These are phyloP conservation scores for Enteromius fasciolatus DNA, from an alignment of 2,797 vertebrate species.

Conservation along the genomic window DNA sequence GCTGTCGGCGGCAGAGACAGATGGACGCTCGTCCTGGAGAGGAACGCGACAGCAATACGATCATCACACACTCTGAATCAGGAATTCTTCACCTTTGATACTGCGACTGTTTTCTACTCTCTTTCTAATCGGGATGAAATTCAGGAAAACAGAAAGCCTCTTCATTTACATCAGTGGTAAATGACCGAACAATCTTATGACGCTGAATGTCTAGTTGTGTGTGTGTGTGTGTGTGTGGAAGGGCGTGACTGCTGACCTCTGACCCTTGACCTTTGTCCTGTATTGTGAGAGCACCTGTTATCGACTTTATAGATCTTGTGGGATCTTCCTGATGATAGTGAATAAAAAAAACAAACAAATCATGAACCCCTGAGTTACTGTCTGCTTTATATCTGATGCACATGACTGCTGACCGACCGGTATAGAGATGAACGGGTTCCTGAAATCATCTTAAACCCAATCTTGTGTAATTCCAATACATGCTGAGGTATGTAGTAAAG, in stretches of 20 bases:
- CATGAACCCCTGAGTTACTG: background rate
- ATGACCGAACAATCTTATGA: conserved; percentile 80
- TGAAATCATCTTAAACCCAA: background rate
- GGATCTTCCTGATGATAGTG: conserved; percentile 79
- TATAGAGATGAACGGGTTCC: too few relatives aligned
- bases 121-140: conserved; percentile 76
- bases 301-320: conserved; percentile 78
- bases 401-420: background rate
- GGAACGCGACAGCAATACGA: conserved; percentile 76
- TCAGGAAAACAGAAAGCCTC: conserved; percentile 51
- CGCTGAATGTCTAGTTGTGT: conserved; percentile 79
- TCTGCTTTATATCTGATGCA: background rate
- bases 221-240: conserved; percentile 9
- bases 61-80: conserved; percentile 76
- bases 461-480: too few relatives aligned
- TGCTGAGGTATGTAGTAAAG: background rate
- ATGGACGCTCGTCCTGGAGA: conserved; percentile 20
- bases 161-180: conserved; percentile 67
- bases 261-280: conserved; percentile 76
- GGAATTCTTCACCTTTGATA: conserved; percentile 82
- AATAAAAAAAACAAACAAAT: conserved; percentile 71
- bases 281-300: conserved; percentile 81
- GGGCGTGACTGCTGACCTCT: conserved; percentile 55
- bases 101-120: conserved; percentile 80
- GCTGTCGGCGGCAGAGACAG: conserved; percentile 16